Base-by-base conservation (phyloP, 2,113 vertebrate species). In the Toxotes jaculatrix region DNA sequence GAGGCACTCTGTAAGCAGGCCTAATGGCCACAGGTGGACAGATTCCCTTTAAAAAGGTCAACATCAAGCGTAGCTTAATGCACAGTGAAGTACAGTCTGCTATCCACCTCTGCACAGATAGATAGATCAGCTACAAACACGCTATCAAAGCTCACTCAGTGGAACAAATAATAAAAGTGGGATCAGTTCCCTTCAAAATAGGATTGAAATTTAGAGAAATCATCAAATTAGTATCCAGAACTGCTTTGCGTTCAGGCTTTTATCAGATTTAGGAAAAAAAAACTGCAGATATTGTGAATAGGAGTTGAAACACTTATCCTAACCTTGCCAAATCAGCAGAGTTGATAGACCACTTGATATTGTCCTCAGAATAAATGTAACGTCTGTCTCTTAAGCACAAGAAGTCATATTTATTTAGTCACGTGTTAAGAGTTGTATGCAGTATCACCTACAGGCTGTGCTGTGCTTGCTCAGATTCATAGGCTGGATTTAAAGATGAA, bases 31-130 rank as follows among this genome's bases (percentile, higher is more conserved):
- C 14, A 38, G 61, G 38, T 27, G 49, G 51, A 55, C 53, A 64
- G 57, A 45, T 64, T 49, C 55, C 67, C 56, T 82, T 66, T 62
- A 79, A 83, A 45, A 80, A 77, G 79, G 74, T 68, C 64, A 80
- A 17, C 56, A 64, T 79, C 40, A 42, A 42, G 56, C 59, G 13
- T 51, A 56, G 45, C 76, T 57, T 67, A 67, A 83, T 47, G 64
- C 40, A 73, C 62, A 63, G 63, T 5, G 17, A 63, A 34, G 16
- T n/a, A 47, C 7, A 32, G 55, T 55, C 12, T 14, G 77, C 77
- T 56, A 23, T 45, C 47, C 10, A 71, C 27, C 66, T 11, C 57
- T 56, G 63, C 8, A 57, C n/a, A 66, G 42, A 34, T 7, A 27
- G 66, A 53, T 60, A 14, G 23, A 53, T 68, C 80, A 59, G 42